A percentile compares a stretch with the other conserved stretches of the same genome.
These are phyloP conservation scores for Holacanthus passer DNA, from an alignment of 2,113 vertebrate genomes.

Conservation along the genomic window DNA sequence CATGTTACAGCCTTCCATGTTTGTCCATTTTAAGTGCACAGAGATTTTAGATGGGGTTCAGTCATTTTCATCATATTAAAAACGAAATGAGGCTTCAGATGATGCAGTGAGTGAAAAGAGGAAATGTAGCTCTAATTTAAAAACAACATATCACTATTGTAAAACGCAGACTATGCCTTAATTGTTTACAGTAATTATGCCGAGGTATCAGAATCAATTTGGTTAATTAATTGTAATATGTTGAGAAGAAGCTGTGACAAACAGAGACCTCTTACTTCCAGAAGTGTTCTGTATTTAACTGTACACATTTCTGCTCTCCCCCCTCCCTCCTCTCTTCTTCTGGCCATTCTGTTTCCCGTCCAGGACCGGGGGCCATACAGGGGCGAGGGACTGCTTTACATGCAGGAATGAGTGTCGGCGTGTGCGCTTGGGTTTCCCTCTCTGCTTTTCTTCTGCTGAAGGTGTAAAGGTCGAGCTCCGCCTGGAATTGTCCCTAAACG, in stretches of 20 bases:
- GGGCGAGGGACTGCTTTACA: conserved; percentile 71
- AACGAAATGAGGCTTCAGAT: neutral
- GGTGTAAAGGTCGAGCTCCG: conserved; percentile 74
- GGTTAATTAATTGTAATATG: conserved; percentile 29
- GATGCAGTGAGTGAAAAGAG: neutral
- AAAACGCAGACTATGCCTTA: neutral
- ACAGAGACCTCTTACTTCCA: conserved; percentile 1
- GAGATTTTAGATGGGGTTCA: neutral
- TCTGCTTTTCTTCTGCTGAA: conserved; percentile 80
- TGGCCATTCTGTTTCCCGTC: neutral
- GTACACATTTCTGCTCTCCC: neutral
- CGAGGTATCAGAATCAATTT: conserved; percentile 27
- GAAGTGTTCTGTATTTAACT: neutral
- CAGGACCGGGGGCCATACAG: conserved; percentile 85
- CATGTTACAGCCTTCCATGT: too few species aligned
- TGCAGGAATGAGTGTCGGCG: conserved; percentile 65
- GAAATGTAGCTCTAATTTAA: neutral
- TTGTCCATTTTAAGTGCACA: neutral
- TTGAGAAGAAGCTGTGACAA: conserved; percentile 24
- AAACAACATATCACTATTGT: neutral
- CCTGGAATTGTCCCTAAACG: conserved; percentile 61
- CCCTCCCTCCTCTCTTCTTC: neutral
- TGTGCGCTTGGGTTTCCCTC: conserved; percentile 79
- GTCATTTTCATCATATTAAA: neutral
- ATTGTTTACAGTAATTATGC: conserved; percentile 30